Evolutionary conservation across 2,888 invertebrate species (phyloP).

Genomic region (Phymatocera aterrima): DNA sequence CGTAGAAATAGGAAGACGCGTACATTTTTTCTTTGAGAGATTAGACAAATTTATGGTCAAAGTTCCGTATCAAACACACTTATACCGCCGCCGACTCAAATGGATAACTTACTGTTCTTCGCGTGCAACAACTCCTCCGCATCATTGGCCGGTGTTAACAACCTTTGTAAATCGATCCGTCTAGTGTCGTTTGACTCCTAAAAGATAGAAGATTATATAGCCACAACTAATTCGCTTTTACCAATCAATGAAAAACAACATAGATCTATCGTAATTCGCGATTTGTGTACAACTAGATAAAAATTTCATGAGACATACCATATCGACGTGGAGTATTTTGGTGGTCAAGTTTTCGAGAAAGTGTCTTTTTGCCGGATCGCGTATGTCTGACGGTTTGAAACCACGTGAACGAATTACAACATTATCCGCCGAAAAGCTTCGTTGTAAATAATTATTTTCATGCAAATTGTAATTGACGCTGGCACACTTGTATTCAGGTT

Average conservation of each 20-base stretch:
- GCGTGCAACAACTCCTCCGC: slow-evolving; percentile 86
- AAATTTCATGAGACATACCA: slow-evolving; percentile 79
- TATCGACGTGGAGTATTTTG: slow-evolving; percentile 88
- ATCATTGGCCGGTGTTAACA: slow-evolving; percentile 93
- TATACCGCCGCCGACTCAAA: no score
- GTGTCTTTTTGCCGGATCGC: slow-evolving; percentile 87
- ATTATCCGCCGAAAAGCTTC: slow-evolving; percentile 71
- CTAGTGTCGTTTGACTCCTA: slow-evolving; percentile 78
- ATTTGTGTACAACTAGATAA: no score
- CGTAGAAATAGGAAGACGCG: slow-evolving; percentile 90
- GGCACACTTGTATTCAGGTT: slow-evolving; percentile 61
- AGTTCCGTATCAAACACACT: no score
- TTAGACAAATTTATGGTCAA: no score
- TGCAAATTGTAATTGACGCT: slow-evolving; percentile 54
- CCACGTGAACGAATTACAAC: slow-evolving; percentile 78
- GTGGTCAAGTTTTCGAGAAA: slow-evolving; percentile 88
- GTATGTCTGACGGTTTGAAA: slow-evolving; percentile 90
- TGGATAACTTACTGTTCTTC: slow-evolving; percentile 81
- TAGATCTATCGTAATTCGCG: slow-evolving; percentile 27
- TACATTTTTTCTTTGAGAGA: slow-evolving; percentile 90
- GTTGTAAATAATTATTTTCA: slow-evolving; percentile 63
- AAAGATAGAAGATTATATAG: slow-evolving; percentile 55
- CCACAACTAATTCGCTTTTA: no score
- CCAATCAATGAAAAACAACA: no score
- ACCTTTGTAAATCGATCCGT: slow-evolving; percentile 89